A percentile compares a stretch with the other conserved stretches of the same genome.
Evolutionary conservation across 1,140 invertebrate species (phyloP).

Genomic region (Drosophila burlai): DNA sequence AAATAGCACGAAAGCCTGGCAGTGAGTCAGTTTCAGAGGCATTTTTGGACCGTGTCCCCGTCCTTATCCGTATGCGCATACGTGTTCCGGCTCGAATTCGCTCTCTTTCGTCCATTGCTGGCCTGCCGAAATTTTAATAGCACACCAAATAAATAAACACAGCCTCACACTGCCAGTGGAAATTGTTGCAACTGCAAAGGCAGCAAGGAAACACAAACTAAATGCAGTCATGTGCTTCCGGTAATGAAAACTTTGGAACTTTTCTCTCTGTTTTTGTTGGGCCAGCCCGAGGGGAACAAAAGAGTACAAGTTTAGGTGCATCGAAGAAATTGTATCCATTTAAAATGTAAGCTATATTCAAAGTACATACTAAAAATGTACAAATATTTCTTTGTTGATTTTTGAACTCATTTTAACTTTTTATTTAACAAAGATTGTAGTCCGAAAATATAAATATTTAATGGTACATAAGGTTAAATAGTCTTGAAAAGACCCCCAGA

Average conservation of each 20-base stretch:
- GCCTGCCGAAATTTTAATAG: conserved; percentile 72
- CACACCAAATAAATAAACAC: conserved; percentile 78
- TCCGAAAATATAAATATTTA: no score
- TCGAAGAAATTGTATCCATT: neutral
- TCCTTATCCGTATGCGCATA: conserved; percentile 17
- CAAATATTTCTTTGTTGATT: no score
- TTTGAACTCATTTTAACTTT: no score
- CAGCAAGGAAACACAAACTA: conserved; percentile 68
- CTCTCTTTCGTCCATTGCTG: conserved; percentile 64
- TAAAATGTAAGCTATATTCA: no score
- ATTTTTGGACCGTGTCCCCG: conserved; percentile 33
- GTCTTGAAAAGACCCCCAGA: no score
- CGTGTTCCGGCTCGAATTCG: conserved; percentile 13
- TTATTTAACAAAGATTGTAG: no score
- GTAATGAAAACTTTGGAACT: conserved; percentile 74
- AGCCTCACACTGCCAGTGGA: conserved; percentile 26
- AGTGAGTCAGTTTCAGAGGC: conserved; percentile 44
- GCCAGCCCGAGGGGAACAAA: neutral
- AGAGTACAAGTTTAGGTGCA: neutral
- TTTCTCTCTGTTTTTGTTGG: conserved; percentile 27
- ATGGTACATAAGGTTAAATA: no score
- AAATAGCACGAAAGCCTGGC: conserved; percentile 47
- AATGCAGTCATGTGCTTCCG: conserved; percentile 76
- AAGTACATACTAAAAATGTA: no score
- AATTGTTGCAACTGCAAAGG: conserved; percentile 34